Base-by-base conservation (phyloP, 1,140 invertebrate genomes). In the Coboldia fuscipes region DNA sequence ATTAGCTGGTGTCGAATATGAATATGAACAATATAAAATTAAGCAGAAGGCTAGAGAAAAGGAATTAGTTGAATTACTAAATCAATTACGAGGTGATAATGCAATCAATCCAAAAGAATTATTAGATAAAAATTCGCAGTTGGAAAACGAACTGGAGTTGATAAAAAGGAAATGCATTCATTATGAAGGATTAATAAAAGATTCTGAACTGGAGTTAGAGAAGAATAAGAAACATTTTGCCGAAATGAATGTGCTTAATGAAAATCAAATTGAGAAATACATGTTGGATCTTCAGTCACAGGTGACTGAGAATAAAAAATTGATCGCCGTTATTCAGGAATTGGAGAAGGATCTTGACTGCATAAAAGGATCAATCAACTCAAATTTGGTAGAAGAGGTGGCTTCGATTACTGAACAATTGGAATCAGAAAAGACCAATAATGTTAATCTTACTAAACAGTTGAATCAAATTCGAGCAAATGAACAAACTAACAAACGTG, bases 1-100 rank as follows among this genome's bases (percentile, higher is more conserved):
- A 10, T 40, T 45, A 3, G 38, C 47, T 14, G 46, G 44, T 35
- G 29, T 54, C n/a, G 43, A 54, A 24, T 55, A 48, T 39, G 40
- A 57, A 42, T 51, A 45, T 29, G 33, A 53, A 26, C 39, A 37
- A 8, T 42, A 43, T 18, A 45, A 51, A 34, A 36, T 36, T 3
- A 49, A 47, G 33, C 40, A 44, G 15, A 45, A 46, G 30, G 38
- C 34, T 10, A 41, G 55, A 3, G 50, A 56, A 42, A 38, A 39
- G 4, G 45, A 55, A 14, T 31, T 56, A 3, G 28, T 50, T 3
- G 30, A 39, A 4, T 33, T 29, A 6, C 33, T 56, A 13, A 35
- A 42, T 5, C 45, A 51, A n/a, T 50, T 47, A 29, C 33, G 38
- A 2, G 29, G 33, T 13, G 43, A 50, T 12, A 21, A 29, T 1